Base-by-base conservation (phyloP, 2,888 invertebrate genomes). In the Nasonia oneida region DNA sequence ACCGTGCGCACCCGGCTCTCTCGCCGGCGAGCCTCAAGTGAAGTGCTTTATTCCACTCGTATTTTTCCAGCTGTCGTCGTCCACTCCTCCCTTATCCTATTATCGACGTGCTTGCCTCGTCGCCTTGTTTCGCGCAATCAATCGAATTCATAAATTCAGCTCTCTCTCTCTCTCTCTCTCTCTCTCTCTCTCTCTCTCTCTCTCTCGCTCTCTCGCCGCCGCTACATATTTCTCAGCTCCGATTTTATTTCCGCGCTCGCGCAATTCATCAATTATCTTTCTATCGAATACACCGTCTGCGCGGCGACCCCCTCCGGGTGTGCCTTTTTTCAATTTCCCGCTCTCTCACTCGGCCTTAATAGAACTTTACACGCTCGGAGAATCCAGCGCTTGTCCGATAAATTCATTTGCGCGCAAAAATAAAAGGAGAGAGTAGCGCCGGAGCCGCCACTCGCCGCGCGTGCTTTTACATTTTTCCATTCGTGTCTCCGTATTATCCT, bases 331-430 rank as follows among this genome's bases (percentile, higher is more conserved):
- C 84, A 82, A 84, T 82, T 82, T 74, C 47, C n/a, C 18, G n/a
- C n/a, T n/a, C n/a, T 61, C 57, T n/a, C n/a, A 8, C n/a, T 37
- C 37, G 14, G 61, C 33, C 57, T 53, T 87, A 87, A 85, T 83
- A 85, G 74, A 85, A 85, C 85, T 83, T 87, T 87, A 84, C 83
- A 83, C 67, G 81, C 84, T 79, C 75, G 78, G 81, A 76, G 79
- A 86, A 82, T 79, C 84, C 86, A 70, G 42, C 39, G 75, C 79
- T 84, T 84, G 78, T 84, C 85, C 76, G 71, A 87, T 85, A 85
- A 85, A 87, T 85, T 80, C 82, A 81, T 83, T 85, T 75, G 64
- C 76, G 64, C 74, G n/a, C 29, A 57, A 77, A 73, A 81, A 74
- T 71, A 74, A 84, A 84, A 80, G 42, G 57, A 50, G 57, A 67